Conservation (phyloP, 2,888 invertebrate species). For the Sylvicola cinctus region DNA sequence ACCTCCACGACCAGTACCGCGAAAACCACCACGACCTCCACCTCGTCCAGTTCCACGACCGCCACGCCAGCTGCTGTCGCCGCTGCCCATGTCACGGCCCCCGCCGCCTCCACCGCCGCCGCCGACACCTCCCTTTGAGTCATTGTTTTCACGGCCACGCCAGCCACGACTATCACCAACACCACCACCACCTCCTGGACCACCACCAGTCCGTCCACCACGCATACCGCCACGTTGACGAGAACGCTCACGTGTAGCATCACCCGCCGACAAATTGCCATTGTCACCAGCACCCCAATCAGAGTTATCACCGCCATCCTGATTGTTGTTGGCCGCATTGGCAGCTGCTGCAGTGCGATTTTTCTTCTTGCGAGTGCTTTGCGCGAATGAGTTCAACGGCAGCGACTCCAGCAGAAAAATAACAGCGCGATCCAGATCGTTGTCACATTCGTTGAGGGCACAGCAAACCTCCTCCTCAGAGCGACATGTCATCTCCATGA, state of each 20-base stretch:
- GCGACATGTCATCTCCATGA: slow-evolving; percentile 79
- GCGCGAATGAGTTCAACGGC: too few relatives aligned
- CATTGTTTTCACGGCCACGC: slow-evolving; percentile 40
- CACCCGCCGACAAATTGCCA: not conserved
- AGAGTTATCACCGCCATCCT: slow-evolving; percentile 26
- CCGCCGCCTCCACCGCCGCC: slow-evolving; percentile 21
- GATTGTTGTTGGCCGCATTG: slow-evolving; percentile 70
- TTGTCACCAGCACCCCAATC: not conserved
- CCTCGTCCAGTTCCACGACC: slow-evolving; percentile 27
- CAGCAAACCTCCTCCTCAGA: slow-evolving; percentile 80
- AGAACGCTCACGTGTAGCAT: slow-evolving; percentile 21
- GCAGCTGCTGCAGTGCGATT: slow-evolving; percentile 43
- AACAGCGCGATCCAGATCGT: slow-evolving; percentile 56
- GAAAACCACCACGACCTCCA: slow-evolving; percentile 26
- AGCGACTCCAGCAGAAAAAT: slow-evolving; percentile 24
- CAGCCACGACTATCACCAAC: slow-evolving; percentile 33
- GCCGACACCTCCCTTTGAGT: slow-evolving; percentile 36
- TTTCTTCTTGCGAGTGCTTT: slow-evolving; percentile 8
- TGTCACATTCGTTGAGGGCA: slow-evolving; percentile 82
- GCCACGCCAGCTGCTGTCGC: slow-evolving; percentile 29
- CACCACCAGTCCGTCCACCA: too few relatives aligned
- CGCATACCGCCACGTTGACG: slow-evolving; percentile 24
- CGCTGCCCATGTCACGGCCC: slow-evolving; percentile 28
- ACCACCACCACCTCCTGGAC: too few relatives aligned
- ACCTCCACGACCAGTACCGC: slow-evolving; percentile 30